Conservation (phyloP, 2,797 vertebrate genomes). For the Alca torda region DNA sequence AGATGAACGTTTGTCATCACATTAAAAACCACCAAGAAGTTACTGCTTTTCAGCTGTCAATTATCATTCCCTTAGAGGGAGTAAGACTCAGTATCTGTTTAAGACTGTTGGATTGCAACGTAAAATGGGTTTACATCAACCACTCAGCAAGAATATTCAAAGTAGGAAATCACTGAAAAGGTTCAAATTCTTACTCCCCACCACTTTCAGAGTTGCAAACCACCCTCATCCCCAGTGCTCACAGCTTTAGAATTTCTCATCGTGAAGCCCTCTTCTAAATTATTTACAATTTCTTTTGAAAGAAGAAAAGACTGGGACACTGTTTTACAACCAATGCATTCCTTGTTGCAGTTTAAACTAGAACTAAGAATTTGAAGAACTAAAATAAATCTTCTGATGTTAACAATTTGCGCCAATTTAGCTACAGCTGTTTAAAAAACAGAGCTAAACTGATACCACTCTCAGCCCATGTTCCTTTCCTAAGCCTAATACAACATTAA, state of each 20-base stretch:
- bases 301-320: background rate
- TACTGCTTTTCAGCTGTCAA: background rate
- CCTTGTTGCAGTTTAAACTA: background rate
- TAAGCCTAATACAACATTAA: background rate
- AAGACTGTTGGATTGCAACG: fast-evolving
- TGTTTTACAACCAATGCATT: background rate
- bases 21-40: background rate
- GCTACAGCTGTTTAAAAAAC: background rate
- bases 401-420: background rate
- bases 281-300: background rate
- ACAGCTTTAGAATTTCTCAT: background rate
- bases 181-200: background rate
- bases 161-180: background rate
- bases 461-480: background rate
- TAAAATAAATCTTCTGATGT: background rate
- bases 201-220: background rate
- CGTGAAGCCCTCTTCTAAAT: background rate
- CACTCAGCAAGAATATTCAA: background rate
- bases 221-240: background rate
- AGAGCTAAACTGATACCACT: background rate
- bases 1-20: background rate
- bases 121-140: background rate
- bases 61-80: background rate
- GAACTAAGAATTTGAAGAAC: background rate
- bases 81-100: background rate